Percentiles rank a stretch among this genome's conserved stretches.
Evolutionary conservation across 2,888 invertebrate genomes (phyloP).

Genomic region (Latrodectus elegans): DNA sequence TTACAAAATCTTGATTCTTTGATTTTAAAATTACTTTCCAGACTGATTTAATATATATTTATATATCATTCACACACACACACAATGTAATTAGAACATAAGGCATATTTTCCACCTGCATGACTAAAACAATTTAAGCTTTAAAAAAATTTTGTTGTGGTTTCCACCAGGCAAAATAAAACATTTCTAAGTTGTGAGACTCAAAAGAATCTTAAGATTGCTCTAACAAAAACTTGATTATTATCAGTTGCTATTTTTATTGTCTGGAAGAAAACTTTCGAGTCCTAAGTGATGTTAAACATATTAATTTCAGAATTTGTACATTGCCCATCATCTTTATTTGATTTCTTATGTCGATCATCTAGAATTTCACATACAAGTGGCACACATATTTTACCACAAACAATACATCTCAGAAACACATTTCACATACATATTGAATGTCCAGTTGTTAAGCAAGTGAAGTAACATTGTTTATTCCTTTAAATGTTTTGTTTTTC

Average conservation of each 20-base stretch:
- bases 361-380: conserved; percentile 7
- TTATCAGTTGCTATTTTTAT: conserved; percentile 3
- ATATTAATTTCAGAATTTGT: conserved; percentile 12
- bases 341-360: background rate
- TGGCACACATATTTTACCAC: background rate
- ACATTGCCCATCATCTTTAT: conserved; percentile 8
- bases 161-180: too few relatives aligned
- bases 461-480: conserved; percentile 9
- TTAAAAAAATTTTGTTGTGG: too few relatives aligned
- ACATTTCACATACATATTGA: background rate
- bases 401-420: conserved; percentile 9
- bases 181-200: too few relatives aligned
- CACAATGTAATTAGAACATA: too few relatives aligned
- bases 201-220: conserved; percentile 6
- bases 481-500: conserved; percentile 1
- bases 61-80: too few relatives aligned
- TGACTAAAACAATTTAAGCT: too few relatives aligned
- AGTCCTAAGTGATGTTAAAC: conserved; percentile 5
- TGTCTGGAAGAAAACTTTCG: background rate
- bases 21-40: too few relatives aligned
- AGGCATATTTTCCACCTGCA: too few relatives aligned
- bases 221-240: conserved; percentile 12
- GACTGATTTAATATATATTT: too few relatives aligned
- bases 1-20: too few relatives aligned
- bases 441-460: background rate